Evolutionary conservation across 1,140 invertebrate species (phyloP), one percentile per base, ranked within the genome.

Genomic region (Papilio glaucus): DNA sequence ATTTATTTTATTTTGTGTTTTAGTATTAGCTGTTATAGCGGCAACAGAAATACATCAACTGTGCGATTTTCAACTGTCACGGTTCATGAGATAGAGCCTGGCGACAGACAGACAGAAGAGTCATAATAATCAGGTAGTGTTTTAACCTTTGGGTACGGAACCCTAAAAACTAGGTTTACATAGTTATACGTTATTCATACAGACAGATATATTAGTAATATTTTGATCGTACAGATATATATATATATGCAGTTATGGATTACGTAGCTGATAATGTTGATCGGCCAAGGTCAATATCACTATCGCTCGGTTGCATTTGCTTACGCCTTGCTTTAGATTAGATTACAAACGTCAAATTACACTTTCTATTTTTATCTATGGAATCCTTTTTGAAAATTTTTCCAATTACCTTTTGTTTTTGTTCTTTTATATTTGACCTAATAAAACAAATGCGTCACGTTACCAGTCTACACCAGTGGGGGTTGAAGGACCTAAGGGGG

Each of bases 331-430:
- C 7, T 18, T 53, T 53, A 53, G 49, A 53, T 53, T 53, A 53
- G 49, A 53, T 53, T 18, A 8, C 10, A 53, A 53, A 53, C 49
- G 21, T 53, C 49, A 53, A 53, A 53, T 53, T 53, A 53, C 21
- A 53, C 49, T 53, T 53, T 53, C 49, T 53, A 53, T 53, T 53
- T 53, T 53, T 53, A 53, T 53, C 49, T 53, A 18, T 53, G 49
- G 49, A 53, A 53, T 53, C 49, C 8, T 24, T 53, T 49, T 18
- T 24, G 21, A 9, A 53, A 53, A 53, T 10, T 53, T 24, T 24
- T 24, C 21, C 49, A 18, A 53, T 53, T 18, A 9, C 21, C 9
- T 53, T 53, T 53, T 53, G 49, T 24, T 53, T 53, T 4, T 45
- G 42, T 4, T 45, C 38, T 1, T 39, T 39, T 39, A 12, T 39